Evolutionary conservation across 2,888 invertebrate genomes (phyloP).

Genomic region (Vanessa cardui): DNA sequence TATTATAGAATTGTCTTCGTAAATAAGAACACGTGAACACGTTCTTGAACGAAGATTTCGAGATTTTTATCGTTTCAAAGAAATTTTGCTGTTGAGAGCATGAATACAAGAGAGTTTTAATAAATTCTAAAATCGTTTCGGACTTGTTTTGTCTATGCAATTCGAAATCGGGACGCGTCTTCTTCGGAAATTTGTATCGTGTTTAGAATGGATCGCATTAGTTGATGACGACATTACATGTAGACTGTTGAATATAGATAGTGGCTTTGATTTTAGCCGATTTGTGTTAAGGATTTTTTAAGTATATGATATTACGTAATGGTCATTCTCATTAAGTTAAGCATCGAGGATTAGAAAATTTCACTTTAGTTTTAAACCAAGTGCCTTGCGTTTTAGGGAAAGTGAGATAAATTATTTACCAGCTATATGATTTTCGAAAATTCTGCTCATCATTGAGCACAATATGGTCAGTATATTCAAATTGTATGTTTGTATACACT

Average conservation of each 20-base stretch:
- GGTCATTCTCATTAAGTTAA: background rate
- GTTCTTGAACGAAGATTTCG: too few relatives aligned
- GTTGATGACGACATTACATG: slow-evolving; percentile 17
- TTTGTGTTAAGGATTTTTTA: background rate
- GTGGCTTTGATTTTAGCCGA: slow-evolving; percentile 9
- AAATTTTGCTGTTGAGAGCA: background rate
- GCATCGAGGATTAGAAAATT: too few relatives aligned
- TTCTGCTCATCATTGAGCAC: background rate
- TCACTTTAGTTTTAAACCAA: too few relatives aligned
- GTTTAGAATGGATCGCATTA: slow-evolving; percentile 27
- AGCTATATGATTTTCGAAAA: too few relatives aligned
- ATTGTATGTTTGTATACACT: background rate
- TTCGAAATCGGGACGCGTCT: slow-evolving; percentile 31
- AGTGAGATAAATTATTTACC: too few relatives aligned
- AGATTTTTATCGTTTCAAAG: too few relatives aligned
- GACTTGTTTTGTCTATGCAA: slow-evolving; percentile 25
- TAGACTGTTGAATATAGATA: slow-evolving; percentile 18
- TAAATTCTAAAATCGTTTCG: slow-evolving; percentile 15
- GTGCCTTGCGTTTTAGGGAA: too few relatives aligned
- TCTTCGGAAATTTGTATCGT: slow-evolving; percentile 28
- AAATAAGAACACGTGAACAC: too few relatives aligned
- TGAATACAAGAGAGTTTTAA: background rate
- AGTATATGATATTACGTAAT: background rate
- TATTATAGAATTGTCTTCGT: too few relatives aligned
- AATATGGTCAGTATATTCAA: background rate